Percentiles rank a stretch among this genome's conserved stretches.
Conservation (phyloP, 2,888 invertebrate genomes). For the Lasioglossum malachurum region DNA sequence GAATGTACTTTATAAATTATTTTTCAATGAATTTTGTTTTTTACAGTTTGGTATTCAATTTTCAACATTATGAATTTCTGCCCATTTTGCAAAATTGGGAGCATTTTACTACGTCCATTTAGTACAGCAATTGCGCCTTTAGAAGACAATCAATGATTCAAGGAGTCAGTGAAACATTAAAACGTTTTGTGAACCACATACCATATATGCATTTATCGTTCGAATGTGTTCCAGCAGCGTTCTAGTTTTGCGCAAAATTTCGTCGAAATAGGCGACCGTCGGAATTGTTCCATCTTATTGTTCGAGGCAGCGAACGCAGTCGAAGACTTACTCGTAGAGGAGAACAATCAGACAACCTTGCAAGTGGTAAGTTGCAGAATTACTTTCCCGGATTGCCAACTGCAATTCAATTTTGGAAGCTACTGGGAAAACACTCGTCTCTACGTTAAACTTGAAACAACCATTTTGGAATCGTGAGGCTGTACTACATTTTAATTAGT, state of each 20-base stretch:
- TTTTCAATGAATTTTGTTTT: background rate
- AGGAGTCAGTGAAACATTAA: background rate
- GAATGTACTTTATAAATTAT: background rate
- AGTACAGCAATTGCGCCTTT: background rate
- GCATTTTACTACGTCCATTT: background rate
- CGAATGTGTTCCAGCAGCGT: background rate
- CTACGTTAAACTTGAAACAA: background rate
- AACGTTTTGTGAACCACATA: background rate
- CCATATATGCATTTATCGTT: background rate
- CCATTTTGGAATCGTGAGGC: background rate
- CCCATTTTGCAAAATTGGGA: background rate
- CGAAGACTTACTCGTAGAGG: background rate
- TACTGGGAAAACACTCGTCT: background rate
- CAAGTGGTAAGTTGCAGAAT: background rate
- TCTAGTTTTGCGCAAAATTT: background rate
- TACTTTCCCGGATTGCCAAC: background rate
- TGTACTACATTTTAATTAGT: background rate
- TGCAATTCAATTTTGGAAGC: background rate
- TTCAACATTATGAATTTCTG: background rate
- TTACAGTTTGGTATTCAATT: background rate
- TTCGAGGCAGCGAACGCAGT: background rate
- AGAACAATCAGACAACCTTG: background rate
- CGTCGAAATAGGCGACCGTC: background rate
- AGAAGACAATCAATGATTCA: background rate
- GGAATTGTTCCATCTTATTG: background rate